Evolutionary conservation across 2,888 invertebrate species (phyloP), one percentile per base, ranked within the genome.

Genomic region (Amphipyra berbera): DNA sequence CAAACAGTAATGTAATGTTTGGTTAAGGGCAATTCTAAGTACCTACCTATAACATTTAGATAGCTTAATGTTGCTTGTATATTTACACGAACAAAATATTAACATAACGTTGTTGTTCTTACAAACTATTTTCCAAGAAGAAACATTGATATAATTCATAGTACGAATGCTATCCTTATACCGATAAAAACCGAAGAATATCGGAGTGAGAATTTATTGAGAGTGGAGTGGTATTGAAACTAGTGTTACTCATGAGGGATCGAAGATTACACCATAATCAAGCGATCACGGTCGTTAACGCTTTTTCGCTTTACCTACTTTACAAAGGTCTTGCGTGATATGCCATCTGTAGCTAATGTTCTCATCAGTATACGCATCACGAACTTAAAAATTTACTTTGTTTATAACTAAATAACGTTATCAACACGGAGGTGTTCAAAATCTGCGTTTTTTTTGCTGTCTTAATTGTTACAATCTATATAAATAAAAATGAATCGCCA

Each of bases 261-360:
- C 27, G 40, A 57, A 21, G 33, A 47, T 55, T 52, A 37, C 42
- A 27, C 15, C n/a, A 13, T 40, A 42, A 48, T 10, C 13, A 37
- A 63, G 14, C 27, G 42, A 61, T 46, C 42, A 47, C 4, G 49
- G 30, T 21, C 33, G 35, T 38, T 33, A 13, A 1, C n/a, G 10
- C 27, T 15, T 68, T 64, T 50, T 52, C n/a, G 49, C 9, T 55
- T 55, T 50, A 37, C 38, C 53, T 54, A 42, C 41, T 56, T 44
- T 7, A 3, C 9, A 50, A 64, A 68, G 46, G 15, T 52, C 52
- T 52, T 59, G 49, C 46, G 48, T 61, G 40, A 46, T 57, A 15
- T 45, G 41, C 41, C 57, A 49, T 58, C 44, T 62, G 47, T 69
- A 62, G 35, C 50, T 55, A 62, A 62, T 41, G 14, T 54, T 48